These are phyloP conservation scores for Pygathrix nemaeus DNA, from an alignment of 2,113 vertebrate species.

Conservation along the genomic window DNA sequence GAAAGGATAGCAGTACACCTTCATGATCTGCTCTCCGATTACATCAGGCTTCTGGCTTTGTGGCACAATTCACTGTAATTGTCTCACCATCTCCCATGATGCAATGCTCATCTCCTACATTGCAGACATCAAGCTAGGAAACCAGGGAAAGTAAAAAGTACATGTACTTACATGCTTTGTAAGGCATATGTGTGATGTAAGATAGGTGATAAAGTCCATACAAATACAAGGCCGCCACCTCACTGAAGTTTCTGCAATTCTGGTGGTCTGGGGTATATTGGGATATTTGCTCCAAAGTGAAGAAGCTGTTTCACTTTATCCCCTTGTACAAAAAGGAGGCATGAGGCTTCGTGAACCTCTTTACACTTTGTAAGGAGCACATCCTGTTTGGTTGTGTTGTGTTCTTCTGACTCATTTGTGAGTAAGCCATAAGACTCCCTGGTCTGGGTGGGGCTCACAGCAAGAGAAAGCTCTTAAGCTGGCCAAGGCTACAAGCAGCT, in stretches of 20 bases:
- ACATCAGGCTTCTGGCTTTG: background rate
- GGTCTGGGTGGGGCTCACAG: background rate
- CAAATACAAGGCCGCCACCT: background rate
- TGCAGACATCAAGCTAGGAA: background rate
- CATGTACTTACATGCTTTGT: background rate
- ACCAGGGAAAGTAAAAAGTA: background rate
- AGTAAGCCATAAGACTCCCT: background rate
- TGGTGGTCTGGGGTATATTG: background rate
- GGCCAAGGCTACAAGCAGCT: background rate
- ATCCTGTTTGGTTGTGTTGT: background rate
- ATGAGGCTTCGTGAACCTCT: background rate
- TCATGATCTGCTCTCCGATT: background rate
- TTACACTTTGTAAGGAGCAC: background rate
- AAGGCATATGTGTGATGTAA: background rate
- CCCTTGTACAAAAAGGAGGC: background rate
- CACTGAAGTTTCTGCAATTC: background rate
- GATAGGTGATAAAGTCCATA: background rate
- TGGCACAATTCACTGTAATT: background rate
- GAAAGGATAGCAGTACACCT: background rate
- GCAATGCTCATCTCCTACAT: background rate
- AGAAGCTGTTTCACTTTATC: background rate
- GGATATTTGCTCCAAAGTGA: background rate
- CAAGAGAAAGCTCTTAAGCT: background rate
- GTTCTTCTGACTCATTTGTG: background rate
- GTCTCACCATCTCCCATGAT: background rate